A percentile compares a stretch with the other conserved stretches of the same genome.
phyloP scores from a whole-genome alignment of 2,888 invertebrate species.

The Fissipunctia ypsillon region DNA sequence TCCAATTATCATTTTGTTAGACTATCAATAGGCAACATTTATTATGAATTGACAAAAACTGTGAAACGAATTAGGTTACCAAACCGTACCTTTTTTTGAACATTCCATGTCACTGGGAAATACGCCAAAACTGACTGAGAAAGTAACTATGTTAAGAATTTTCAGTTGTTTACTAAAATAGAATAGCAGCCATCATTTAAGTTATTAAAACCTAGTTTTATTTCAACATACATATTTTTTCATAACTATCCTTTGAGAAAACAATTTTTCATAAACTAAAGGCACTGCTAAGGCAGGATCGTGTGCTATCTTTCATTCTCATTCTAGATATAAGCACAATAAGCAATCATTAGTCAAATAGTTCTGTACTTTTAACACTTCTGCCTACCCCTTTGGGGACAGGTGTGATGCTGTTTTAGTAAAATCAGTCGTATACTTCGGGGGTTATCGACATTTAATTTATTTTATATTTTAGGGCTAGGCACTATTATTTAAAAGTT shows the following conservation, averaged over 20 bases:
- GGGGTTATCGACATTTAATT: conserved; percentile 18
- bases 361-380: not conserved
- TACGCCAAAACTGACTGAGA: not conserved
- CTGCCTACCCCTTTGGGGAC: too few relatives aligned
- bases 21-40: conserved; percentile 19
- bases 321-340: conserved; percentile 14
- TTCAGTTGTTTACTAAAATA: conserved; percentile 6
- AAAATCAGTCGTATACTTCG: conserved; percentile 47
- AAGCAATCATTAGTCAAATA: conserved; percentile 5
- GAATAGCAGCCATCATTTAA: not conserved
- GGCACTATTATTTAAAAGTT: not conserved
- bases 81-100: not conserved
- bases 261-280: conserved; percentile 32
- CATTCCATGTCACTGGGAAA: not conserved
- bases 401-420: conserved; percentile 16
- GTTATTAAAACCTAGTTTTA: conserved; percentile 2
- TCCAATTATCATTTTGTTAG: conserved; percentile 31
- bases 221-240: conserved; percentile 14
- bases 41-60: conserved; percentile 22
- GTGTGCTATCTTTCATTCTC: conserved; percentile 17
- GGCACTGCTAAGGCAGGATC: conserved; percentile 62
- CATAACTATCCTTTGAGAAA: conserved; percentile 18
- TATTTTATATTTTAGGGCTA: not conserved
- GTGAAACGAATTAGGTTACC: not conserved
- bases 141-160: not conserved